A percentile compares a stretch with the other conserved stretches of the same genome.
Conservation (phyloP, 1,140 invertebrate species). For the Drosophila ohnishii region DNA sequence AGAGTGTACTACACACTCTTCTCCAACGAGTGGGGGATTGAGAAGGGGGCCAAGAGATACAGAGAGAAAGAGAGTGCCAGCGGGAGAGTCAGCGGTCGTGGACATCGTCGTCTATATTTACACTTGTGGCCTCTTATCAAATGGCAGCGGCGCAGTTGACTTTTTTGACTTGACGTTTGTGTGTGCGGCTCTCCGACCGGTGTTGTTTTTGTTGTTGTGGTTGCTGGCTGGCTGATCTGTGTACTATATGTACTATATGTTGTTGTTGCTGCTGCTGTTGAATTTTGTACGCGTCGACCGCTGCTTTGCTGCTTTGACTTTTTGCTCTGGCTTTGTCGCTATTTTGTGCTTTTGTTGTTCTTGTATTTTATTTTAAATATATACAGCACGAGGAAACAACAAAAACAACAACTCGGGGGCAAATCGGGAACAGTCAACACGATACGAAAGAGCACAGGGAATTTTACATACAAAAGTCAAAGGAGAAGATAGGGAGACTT, state of each 20-base stretch:
- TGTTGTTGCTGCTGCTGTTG: constrained; percentile 47
- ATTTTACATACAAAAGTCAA: constrained; percentile 4
- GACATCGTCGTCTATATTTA: constrained; percentile 80
- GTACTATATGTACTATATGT: constrained; percentile 57
- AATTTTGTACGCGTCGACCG: constrained; percentile 79
- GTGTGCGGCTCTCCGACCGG: constrained; percentile 55
- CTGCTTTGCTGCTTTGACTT: constrained; percentile 74
- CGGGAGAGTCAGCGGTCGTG: constrained; percentile 69
- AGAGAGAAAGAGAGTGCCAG: constrained; percentile 13
- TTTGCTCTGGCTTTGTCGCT: constrained; percentile 59
- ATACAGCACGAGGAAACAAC: constrained; percentile 5
- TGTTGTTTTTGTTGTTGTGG: constrained; percentile 49
- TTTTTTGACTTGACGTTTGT: constrained; percentile 82
- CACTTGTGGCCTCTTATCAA: constrained; percentile 82
- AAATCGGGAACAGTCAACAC: constrained; percentile 38
- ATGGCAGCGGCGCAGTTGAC: constrained; percentile 81
- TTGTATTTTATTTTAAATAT: constrained; percentile 46
- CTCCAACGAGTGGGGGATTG: neutral
- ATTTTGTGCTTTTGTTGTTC: constrained; percentile 8
- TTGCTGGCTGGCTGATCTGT: constrained; percentile 68
- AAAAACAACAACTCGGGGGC: constrained; percentile 15
- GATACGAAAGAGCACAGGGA: constrained; percentile 8
- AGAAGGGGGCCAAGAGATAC: neutral
- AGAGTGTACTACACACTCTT: constrained; percentile 19
- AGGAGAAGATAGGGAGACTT: constrained; percentile 1